Evolutionary conservation across 2,797 vertebrate species (phyloP), one percentile per base, ranked within the genome.

Genomic region (Myotis planiceps): DNA sequence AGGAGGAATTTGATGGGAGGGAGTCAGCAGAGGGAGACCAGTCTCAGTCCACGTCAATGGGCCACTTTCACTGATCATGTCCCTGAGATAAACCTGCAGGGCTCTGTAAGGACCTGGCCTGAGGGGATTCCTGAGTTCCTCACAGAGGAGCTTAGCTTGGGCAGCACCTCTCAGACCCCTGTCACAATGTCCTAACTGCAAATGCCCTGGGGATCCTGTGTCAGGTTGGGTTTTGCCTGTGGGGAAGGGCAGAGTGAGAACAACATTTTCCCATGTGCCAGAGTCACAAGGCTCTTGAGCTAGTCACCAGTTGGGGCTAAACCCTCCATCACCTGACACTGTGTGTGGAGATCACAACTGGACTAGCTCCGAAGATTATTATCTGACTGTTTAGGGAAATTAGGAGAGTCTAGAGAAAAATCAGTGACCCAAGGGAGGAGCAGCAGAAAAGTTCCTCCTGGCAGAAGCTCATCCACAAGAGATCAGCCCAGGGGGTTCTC

Each of bases 141-240:
- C 21, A 42, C 37, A 39, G 10, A 39, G 34, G 27, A 58, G 21
- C 23, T 6, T 34, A 68, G 9, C 65, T 39, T 5, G 42, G 34
- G 21, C 23, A 25, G 0, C 2, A 23, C 10, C 37, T 39, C 37
- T 3, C 37, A 6, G 3, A 2, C 6, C 23, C 6, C 13, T 27
- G 2, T 25, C 23, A 19, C 37, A 15, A 5, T 39, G 37, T 42
- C 5, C 34, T 68, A 19, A 34, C 10, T 34, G 9, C 34, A 23
- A 9, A 21, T 2, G 23, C 32, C 5, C 9, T 23, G 19, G 6
- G 0, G 23, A 23, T 3, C 3, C 23, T 27, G 23, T 25, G 23
- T 6, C 68, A 7, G 37, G 37, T 15, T 42, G 68, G 25, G 12
- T 15, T 71, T 25, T 12, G 39, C 2, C 23, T 71, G 37, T 23